Evolutionary conservation across 2,797 vertebrate species (phyloP), one percentile per base, ranked within the genome.

Genomic region (Microctenopoma stevenorrisi): DNA sequence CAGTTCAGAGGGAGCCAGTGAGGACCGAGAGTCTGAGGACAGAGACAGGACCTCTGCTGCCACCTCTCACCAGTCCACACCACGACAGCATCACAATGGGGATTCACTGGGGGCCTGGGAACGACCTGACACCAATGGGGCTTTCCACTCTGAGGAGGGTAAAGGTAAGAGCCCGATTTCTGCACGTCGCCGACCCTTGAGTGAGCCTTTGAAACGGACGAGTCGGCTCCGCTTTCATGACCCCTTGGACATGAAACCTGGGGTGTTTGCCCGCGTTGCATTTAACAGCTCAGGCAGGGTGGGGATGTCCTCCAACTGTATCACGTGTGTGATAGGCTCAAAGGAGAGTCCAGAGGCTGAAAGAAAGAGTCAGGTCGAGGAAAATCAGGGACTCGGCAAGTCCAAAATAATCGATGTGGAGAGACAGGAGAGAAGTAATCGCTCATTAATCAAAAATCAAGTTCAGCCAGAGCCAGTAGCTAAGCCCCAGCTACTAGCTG

Each of bases 281-380:
- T 86, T 96, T 59, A 95, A 91, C 78, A 94, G 95, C 86, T 94
- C 94, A 2, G 95, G 96, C 70, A 94, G 93, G 69, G 93, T 97
- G 3, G 95, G 95, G 8, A 82, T 99, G 93, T 94, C 96, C 1
- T 96, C 96, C 87, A 95, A 96, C 78, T 99, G 97, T 92, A 96
- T 98, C 85, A 96, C 94, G 25, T 99, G 97, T 52, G 91, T 97
- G 87, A 89, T 96, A 30, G 95, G 95, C 78, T 93, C 95, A 60
- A 95, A 93, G 25, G 91, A 95, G 15, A 95, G 96, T 75, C 95
- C 95, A 3, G 96, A 97, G 26, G 40, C 91, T 0, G 95, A 97
- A 62, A 91, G 93, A 79, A 94, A 93, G 47, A 22, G 46, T 56
- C 30, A n/a, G 52, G 54, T 64, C 35, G 69, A 74, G 44, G 73